Evolutionary conservation across 2,113 vertebrate genomes (phyloP).

Genomic region (Cettia cetti): DNA sequence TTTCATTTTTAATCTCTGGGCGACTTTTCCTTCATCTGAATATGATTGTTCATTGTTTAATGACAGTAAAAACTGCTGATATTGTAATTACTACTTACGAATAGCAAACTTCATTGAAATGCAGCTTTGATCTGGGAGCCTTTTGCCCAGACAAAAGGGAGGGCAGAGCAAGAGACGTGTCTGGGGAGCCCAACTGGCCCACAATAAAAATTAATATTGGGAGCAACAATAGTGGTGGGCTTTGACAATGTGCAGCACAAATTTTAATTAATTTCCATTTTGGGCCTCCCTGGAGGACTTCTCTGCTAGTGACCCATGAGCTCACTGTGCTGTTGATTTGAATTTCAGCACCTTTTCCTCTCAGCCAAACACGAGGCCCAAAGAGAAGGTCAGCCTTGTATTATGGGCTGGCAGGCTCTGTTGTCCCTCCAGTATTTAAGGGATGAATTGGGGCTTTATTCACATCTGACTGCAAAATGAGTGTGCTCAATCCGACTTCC

Average conservation of each 20-base stretch:
- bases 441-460: slow-evolving; percentile 56
- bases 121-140: slow-evolving; percentile 81
- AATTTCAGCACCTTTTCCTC: slow-evolving; percentile 79
- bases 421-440: slow-evolving; percentile 75
- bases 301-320: slow-evolving; percentile 79
- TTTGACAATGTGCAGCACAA: slow-evolving; percentile 85
- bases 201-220: slow-evolving; percentile 88
- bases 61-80: slow-evolving; percentile 88
- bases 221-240: slow-evolving; percentile 88
- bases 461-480: slow-evolving; percentile 68
- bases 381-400: slow-evolving; percentile 76
- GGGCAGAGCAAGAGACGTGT: slow-evolving; percentile 81
- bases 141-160: slow-evolving; percentile 88
- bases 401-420: slow-evolving; percentile 78
- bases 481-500: slow-evolving; percentile 54
- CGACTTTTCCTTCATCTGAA: slow-evolving; percentile 73
- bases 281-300: slow-evolving; percentile 81
- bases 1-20: slow-evolving; percentile 75
- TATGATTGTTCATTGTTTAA: slow-evolving; percentile 88
- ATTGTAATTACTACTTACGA: slow-evolving; percentile 95
- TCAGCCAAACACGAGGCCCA: slow-evolving; percentile 75
- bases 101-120: slow-evolving; percentile 92
- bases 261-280: slow-evolving; percentile 97
- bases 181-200: slow-evolving; percentile 87
- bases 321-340: slow-evolving; percentile 77